Conservation (phyloP, 2,113 vertebrate species). For the Spilogale gracilis region DNA sequence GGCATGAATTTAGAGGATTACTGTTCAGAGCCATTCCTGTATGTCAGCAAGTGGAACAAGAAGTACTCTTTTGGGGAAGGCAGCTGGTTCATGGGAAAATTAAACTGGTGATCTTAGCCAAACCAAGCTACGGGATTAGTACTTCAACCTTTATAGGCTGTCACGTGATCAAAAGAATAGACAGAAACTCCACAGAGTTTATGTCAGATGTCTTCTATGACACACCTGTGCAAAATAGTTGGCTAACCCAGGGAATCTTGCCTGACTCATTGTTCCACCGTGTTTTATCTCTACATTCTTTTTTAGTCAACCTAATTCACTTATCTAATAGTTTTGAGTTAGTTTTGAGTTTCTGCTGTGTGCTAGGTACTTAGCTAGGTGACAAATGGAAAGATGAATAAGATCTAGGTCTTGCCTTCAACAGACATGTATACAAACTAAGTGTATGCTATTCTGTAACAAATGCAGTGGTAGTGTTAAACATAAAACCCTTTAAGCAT, state of each 20-base stretch:
- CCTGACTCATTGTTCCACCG: not conserved
- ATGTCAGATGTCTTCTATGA: not conserved
- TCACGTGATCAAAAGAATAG: not conserved
- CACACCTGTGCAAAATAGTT: not conserved
- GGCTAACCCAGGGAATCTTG: constrained; percentile 20
- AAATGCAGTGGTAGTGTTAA: not conserved
- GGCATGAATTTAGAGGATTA: constrained; percentile 40
- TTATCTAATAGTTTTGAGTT: not conserved
- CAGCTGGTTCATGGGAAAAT: constrained; percentile 33
- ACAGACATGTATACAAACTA: not conserved
- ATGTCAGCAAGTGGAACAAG: constrained; percentile 46
- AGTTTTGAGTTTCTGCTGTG: constrained; percentile 21
- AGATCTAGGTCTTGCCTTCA: not conserved
- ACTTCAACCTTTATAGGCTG: not conserved
- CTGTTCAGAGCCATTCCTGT: not conserved
- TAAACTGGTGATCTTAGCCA: constrained; percentile 43
- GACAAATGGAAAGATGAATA: not conserved
- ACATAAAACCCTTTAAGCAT: not conserved
- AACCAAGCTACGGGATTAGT: not conserved
- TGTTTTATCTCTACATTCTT: not conserved
- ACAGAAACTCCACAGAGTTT: not conserved
- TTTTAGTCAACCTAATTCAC: constrained; percentile 9
- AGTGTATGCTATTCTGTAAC: not conserved
- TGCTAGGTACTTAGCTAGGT: constrained; percentile 38
- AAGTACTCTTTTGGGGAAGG: not conserved